Percentiles rank a stretch among this genome's conserved stretches.
phyloP scores from a whole-genome alignment of 1,140 invertebrate genomes.

The Capitella teleta region DNA sequence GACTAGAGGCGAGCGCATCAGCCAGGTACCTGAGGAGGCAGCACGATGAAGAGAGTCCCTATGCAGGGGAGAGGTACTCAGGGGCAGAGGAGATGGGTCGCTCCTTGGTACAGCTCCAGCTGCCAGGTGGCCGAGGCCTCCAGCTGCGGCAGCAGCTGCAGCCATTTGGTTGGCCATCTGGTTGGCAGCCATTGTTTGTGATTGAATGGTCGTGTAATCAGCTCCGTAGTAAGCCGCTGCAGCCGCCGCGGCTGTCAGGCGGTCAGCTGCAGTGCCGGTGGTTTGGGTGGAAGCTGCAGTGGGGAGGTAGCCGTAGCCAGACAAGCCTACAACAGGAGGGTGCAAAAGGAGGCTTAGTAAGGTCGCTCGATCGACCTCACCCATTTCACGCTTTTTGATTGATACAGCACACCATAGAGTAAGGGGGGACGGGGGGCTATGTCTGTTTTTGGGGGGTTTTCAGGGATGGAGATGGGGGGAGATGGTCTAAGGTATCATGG shows the following conservation, averaged over 20 bases:
- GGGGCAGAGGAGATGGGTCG: slow-evolving; percentile 71
- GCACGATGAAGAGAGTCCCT: background rate
- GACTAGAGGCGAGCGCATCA: too few relatives aligned
- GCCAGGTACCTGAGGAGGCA: background rate
- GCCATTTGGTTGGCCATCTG: slow-evolving; percentile 5
- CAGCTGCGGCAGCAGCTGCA: background rate
- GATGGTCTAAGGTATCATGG: too few relatives aligned
- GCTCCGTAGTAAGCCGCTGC: slow-evolving; percentile 46
- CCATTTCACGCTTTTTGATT: too few relatives aligned
- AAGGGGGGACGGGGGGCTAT: too few relatives aligned
- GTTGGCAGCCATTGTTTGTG: slow-evolving; percentile 28
- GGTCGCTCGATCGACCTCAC: too few relatives aligned
- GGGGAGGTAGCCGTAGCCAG: slow-evolving; percentile 8
- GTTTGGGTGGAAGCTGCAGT: slow-evolving; percentile 43
- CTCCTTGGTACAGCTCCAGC: slow-evolving; percentile 67
- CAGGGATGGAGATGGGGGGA: too few relatives aligned
- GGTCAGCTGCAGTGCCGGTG: background rate
- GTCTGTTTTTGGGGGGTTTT: too few relatives aligned
- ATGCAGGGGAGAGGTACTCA: slow-evolving; percentile 63
- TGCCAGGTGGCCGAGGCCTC: background rate
- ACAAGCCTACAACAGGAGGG: slow-evolving; percentile 3
- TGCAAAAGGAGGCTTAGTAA: background rate
- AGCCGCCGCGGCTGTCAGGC: slow-evolving; percentile 34
- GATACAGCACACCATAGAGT: too few relatives aligned
- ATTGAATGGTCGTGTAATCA: slow-evolving; percentile 38